These are phyloP conservation scores for Diglossa cyanea DNA, from an alignment of 2,797 vertebrate species.

Conservation along the genomic window DNA sequence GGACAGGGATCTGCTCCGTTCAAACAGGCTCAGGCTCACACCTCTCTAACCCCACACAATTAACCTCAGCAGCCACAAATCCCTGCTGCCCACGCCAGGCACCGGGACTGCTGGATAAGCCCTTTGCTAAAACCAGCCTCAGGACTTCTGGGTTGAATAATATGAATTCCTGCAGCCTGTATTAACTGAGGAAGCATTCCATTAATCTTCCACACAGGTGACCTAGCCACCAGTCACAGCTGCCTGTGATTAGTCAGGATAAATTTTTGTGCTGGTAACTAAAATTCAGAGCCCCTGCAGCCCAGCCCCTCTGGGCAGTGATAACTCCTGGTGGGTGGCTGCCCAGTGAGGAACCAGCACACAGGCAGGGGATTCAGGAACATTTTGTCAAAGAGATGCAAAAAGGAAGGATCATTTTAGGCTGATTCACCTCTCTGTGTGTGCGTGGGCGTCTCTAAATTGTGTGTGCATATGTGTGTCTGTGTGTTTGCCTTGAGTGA, in stretches of 20 bases:
- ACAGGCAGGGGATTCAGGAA: background rate
- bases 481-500: slow-evolving; percentile 48
- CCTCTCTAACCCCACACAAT: background rate
- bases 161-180: background rate
- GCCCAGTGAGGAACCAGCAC: background rate
- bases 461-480: background rate
- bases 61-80: background rate
- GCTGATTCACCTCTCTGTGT: background rate
- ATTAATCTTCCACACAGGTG: background rate
- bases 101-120: background rate
- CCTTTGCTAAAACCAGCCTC: background rate
- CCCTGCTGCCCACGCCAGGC: background rate
- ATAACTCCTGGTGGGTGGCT: background rate
- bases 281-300: background rate
- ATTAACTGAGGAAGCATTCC: background rate
- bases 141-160: background rate
- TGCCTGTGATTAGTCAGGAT: background rate
- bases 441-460: background rate
- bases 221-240: background rate
- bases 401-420: background rate
- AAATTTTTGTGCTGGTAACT: background rate
- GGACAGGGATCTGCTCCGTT: background rate
- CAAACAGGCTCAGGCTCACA: background rate
- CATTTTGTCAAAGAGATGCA: background rate
- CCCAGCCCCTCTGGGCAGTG: background rate